Evolutionary conservation across 2,113 vertebrate species (phyloP).

Genomic region (Phylloscopus trochilus): DNA sequence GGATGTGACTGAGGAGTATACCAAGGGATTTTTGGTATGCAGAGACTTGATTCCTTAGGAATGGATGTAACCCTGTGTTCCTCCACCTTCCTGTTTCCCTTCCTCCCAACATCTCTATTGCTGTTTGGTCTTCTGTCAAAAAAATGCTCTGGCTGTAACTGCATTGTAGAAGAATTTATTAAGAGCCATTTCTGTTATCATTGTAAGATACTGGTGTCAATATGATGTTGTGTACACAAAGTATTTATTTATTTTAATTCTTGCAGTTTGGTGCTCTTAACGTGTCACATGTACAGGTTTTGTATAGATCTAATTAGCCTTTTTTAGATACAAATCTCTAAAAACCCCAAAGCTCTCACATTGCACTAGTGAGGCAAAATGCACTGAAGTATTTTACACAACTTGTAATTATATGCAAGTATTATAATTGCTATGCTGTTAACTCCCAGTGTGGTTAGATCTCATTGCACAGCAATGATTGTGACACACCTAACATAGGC

Average conservation of each 20-base stretch:
- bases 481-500: not conserved
- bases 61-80: not conserved
- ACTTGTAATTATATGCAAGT: not conserved
- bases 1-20: not conserved
- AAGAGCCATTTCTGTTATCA: not conserved
- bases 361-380: not conserved
- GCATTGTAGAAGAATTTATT: not conserved
- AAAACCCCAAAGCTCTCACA: not conserved
- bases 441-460: not conserved
- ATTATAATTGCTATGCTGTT: not conserved
- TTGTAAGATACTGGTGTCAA: not conserved
- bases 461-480: not conserved
- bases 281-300: not conserved
- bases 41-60: not conserved
- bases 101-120: accelerated
- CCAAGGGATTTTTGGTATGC: not conserved
- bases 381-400: not conserved
- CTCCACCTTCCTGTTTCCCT: not conserved
- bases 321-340: not conserved
- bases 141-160: not conserved
- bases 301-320: not conserved
- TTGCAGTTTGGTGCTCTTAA: not conserved
- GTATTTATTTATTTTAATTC: not conserved
- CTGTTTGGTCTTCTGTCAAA: not conserved
- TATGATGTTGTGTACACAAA: not conserved